Evolutionary conservation across 2,888 invertebrate genomes (phyloP).

Genomic region (Encarsia formosa): DNA sequence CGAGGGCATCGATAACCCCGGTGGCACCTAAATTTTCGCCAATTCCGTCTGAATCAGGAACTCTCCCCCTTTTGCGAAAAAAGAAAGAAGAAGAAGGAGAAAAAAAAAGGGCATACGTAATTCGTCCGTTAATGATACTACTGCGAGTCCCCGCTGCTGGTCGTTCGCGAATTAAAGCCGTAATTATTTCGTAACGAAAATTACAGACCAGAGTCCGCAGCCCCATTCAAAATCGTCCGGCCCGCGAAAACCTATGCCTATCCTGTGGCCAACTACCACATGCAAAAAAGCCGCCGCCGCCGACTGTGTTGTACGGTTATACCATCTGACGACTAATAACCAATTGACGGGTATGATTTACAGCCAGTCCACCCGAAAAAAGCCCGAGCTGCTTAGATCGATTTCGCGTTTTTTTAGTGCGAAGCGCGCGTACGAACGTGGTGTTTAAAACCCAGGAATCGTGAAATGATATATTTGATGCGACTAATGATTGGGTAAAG

Average conservation of each 20-base stretch:
- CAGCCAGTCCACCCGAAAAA: too few species aligned
- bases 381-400: too few species aligned
- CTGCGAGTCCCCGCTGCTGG: slow-evolving; percentile 6
- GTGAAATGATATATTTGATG: too few species aligned
- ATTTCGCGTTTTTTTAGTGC: too few species aligned
- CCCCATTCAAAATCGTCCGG: slow-evolving; percentile 19
- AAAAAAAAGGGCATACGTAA: slow-evolving; percentile 10
- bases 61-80: background rate
- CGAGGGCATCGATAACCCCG: background rate
- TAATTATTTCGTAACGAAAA: slow-evolving; percentile 25
- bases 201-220: slow-evolving; percentile 13
- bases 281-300: background rate
- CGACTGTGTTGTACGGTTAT: background rate
- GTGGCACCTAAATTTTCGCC: background rate
- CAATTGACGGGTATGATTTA: background rate
- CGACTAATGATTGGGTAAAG: too few species aligned
- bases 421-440: too few species aligned
- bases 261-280: background rate
- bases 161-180: slow-evolving; percentile 22
- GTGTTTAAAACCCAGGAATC: too few species aligned
- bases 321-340: background rate
- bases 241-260: too few species aligned
- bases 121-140: slow-evolving; percentile 17
- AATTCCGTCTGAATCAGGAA: background rate
- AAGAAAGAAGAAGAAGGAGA: background rate